Evolutionary conservation across 1,140 invertebrate species (phyloP).

Genomic region (Hydropsyche tenuis): DNA sequence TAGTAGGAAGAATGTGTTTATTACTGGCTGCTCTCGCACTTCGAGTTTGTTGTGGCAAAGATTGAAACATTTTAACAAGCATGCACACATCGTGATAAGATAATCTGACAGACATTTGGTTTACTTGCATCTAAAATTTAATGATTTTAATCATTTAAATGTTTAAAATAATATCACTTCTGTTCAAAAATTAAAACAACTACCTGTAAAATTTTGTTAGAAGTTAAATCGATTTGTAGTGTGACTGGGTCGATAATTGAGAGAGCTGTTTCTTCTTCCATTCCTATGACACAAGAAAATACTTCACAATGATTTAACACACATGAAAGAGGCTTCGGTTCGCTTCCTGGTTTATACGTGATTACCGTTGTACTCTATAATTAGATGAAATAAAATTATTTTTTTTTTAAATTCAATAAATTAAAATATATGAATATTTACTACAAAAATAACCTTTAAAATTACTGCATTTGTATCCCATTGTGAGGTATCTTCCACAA

Average conservation of each 20-base stretch:
- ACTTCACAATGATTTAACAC: constrained; percentile 90
- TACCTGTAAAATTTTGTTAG: constrained; percentile 57
- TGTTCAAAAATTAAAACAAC: too few relatives aligned
- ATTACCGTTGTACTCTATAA: constrained; percentile 84
- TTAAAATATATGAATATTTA: not conserved
- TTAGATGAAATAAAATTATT: constrained; percentile 17
- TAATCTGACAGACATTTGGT: constrained; percentile 82
- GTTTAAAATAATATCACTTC: not conserved
- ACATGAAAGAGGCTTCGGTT: constrained; percentile 81
- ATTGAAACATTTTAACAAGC: constrained; percentile 87
- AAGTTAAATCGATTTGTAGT: constrained; percentile 70
- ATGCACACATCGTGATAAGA: constrained; percentile 95
- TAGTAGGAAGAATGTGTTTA: constrained; percentile 37
- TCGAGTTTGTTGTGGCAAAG: constrained; percentile 79
- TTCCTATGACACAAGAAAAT: constrained; percentile 90
- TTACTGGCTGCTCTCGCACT: constrained; percentile 60
- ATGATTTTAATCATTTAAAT: not conserved
- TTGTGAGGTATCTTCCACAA: constrained; percentile 88
- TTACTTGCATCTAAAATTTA: constrained; percentile 64
- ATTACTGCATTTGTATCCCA: constrained; percentile 94
- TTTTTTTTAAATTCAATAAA: constrained; percentile 17
- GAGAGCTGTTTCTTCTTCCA: constrained; percentile 92
- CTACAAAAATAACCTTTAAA: constrained; percentile 72
- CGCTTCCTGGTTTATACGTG: constrained; percentile 76
- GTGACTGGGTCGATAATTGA: constrained; percentile 96